A percentile compares a stretch with the other conserved stretches of the same genome.
Conservation (phyloP, 2,113 vertebrate species). For the Micronycteris hirsuta region DNA sequence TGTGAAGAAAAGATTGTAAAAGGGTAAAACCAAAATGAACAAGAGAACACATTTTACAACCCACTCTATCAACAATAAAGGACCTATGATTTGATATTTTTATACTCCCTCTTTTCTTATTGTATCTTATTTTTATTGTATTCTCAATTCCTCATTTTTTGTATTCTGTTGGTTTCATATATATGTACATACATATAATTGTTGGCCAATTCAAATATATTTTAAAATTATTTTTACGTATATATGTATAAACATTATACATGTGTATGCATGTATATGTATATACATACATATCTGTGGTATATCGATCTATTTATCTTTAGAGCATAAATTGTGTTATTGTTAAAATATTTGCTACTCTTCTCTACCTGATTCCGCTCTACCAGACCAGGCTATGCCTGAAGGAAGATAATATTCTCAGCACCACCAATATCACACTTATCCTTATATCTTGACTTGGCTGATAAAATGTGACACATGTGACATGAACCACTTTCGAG, state of each 20-base stretch:
- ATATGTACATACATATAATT: neutral
- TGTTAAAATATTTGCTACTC: neutral
- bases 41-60: neutral
- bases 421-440: neutral
- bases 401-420: neutral
- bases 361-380: neutral
- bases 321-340: neutral
- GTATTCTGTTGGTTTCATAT: neutral
- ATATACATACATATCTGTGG: neutral
- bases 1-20: neutral
- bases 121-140: neutral
- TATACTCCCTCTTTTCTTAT: neutral
- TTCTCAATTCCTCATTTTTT: neutral
- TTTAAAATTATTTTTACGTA: neutral
- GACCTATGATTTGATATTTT: neutral
- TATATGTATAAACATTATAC: neutral
- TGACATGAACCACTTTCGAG: neutral
- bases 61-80: too few species aligned
- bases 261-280: neutral
- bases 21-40: neutral
- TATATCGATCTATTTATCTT: neutral
- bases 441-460: neutral
- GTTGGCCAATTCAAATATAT: neutral
- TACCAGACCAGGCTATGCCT: neutral
- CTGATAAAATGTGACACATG: neutral